Evolutionary conservation across 2,888 invertebrate genomes (phyloP).

Genomic region (Plagiodera versicolora): DNA sequence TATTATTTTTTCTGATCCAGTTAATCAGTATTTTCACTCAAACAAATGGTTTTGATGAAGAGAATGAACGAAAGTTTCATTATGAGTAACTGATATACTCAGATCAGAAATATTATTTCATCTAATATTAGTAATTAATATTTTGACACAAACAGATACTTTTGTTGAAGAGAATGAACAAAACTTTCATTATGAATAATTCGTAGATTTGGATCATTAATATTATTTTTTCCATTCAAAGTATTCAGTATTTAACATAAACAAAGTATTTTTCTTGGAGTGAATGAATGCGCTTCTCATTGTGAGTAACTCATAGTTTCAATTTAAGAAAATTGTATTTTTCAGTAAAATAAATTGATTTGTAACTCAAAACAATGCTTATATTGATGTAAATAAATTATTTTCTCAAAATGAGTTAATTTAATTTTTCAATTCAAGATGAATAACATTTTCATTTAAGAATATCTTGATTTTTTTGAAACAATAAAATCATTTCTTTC

Average conservation of each 20-base stretch:
- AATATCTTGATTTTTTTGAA: too few relatives aligned
- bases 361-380: background rate
- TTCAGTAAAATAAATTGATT: background rate
- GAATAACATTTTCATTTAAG: too few relatives aligned
- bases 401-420: too few relatives aligned
- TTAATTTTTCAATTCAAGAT: too few relatives aligned
- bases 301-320: background rate
- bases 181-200: background rate
- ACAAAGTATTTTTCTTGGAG: conserved; percentile 2
- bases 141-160: background rate
- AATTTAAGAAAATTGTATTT: background rate
- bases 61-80: conserved; percentile 3
- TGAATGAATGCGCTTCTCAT: background rate
- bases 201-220: conserved; percentile 4
- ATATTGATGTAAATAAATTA: conserved; percentile 2
- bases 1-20: conserved; percentile 1
- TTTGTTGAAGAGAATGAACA: conserved; percentile 7
- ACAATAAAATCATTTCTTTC: too few relatives aligned
- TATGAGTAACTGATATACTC: background rate
- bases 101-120: conserved; percentile 3
- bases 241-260: conserved; percentile 1
- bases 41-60: conserved; percentile 4
- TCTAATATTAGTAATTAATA: too few relatives aligned
- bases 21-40: background rate
- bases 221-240: conserved; percentile 1